Evolutionary conservation across 2,797 vertebrate species (phyloP), one percentile per base, ranked within the genome.

Genomic region (Octomys mimax): DNA sequence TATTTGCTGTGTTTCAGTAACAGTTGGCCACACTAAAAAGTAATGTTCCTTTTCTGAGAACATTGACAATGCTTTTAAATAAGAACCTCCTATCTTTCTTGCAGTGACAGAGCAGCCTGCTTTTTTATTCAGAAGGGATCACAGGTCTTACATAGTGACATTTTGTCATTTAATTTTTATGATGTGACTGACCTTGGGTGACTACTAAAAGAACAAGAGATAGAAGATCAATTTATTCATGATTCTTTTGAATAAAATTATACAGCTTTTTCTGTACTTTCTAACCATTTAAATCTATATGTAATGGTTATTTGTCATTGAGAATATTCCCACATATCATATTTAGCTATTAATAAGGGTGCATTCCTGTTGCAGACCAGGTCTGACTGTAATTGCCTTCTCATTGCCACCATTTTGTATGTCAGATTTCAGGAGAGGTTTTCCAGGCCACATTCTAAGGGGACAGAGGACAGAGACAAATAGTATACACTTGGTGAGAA

Each of bases 61-160:
- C 7, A 24, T 73, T 75, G 80, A 87, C 86, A 57, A 93, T 77
- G 39, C 73, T 39, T 39, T 95, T 92, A 92, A 89, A 96, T 62
- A 36, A 42, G 64, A 70, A 88, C 49, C 19, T 83, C 62, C 42
- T 96, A 36, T 97, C n/a, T 95, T 73, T 57, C 96, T 98, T 97
- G n/a, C 98, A 99, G 99, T 97, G 99, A 99, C 98, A 99, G 99
- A 97, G 99, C 99, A 1, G 99, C 99, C 6, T 99, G 99, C 97
- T 99, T 99, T 98, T 99, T 99, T 94, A 99, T 99, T 98, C 99
- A 99, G 98, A 99, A 99, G 97, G 99, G 99, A 93, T 99, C 99
- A 73, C 99, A 99, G 88, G 99, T 99, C 8, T 99, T 99, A 26
- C 99, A 99, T 90, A 99, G 99, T 98, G 99, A 99, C 98, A 99